Percentiles rank a stretch among this genome's conserved stretches.
Evolutionary conservation across 2,888 invertebrate species (phyloP).

Genomic region (Caprella mutica): DNA sequence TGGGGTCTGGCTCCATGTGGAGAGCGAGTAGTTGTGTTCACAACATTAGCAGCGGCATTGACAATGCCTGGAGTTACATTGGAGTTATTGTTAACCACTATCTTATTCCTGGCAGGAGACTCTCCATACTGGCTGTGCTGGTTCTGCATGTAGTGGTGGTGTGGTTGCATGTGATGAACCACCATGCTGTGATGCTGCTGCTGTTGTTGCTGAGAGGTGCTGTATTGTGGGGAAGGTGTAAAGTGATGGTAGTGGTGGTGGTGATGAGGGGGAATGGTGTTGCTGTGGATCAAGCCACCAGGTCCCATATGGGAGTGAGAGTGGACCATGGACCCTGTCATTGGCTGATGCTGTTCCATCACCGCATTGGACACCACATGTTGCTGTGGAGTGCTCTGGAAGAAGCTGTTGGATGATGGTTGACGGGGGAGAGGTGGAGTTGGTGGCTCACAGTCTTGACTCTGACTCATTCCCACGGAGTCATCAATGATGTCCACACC

Average conservation of each 20-base stretch:
- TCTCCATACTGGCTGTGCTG: constrained; percentile 22
- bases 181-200: constrained; percentile 3
- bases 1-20: constrained; percentile 22
- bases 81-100: constrained; percentile 12
- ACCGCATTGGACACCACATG: constrained; percentile 25
- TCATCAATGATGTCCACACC: constrained; percentile 14
- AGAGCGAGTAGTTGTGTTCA: constrained; percentile 23
- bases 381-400: constrained; percentile 40
- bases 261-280: constrained; percentile 6
- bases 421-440: constrained; percentile 55
- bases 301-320: constrained; percentile 1
- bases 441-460: constrained; percentile 84
- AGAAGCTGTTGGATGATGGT: constrained; percentile 76
- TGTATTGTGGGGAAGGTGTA: not conserved
- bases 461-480: constrained; percentile 46
- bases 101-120: constrained; percentile 16
- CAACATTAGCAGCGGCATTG: too few relatives aligned
- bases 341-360: not conserved
- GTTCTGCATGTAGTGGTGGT: constrained; percentile 2
- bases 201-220: not conserved
- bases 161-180: not conserved
- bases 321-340: not conserved
- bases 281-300: constrained; percentile 1
- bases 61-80: too few relatives aligned
- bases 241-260: constrained; percentile 15